These are phyloP conservation scores for Mesocricetus auratus DNA, from an alignment of 2,113 vertebrate genomes.

Conservation along the genomic window DNA sequence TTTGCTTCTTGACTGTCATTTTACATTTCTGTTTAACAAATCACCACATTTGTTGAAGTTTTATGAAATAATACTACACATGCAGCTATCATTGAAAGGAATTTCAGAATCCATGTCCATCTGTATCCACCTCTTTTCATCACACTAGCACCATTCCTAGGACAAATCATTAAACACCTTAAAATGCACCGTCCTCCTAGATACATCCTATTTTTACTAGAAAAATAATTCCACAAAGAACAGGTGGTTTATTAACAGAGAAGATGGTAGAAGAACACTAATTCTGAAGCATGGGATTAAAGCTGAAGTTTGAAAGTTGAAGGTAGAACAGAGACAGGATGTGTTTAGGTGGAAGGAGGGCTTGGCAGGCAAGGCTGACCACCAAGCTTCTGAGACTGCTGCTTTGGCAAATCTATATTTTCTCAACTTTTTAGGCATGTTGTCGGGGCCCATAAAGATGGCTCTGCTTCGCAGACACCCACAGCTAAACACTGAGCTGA, in stretches of 20 bases:
- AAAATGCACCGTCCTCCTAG: background rate
- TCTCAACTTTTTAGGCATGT: background rate
- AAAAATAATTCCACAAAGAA: background rate
- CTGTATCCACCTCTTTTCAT: background rate
- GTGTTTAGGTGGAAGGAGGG: background rate
- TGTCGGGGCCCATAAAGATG: too few species aligned
- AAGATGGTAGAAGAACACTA: constrained; percentile 23
- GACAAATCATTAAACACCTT: background rate
- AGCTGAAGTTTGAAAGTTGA: background rate
- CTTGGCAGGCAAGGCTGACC: background rate
- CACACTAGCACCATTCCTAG: background rate
- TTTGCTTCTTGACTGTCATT: constrained; percentile 1
- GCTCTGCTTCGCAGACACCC: too few species aligned
- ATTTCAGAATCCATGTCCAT: background rate
- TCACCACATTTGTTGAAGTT: background rate
- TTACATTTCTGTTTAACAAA: constrained; percentile 42
- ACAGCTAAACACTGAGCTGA: too few species aligned
- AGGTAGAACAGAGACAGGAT: background rate
- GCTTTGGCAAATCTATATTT: background rate
- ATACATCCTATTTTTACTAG: constrained; percentile 53
- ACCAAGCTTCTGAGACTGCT: background rate
- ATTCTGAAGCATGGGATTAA: constrained; percentile 28
- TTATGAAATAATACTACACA: background rate
- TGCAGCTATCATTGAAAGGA: constrained; percentile 1
- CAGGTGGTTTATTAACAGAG: constrained; percentile 10